Evolutionary conservation across 2,797 vertebrate genomes (phyloP), one percentile per base, ranked within the genome.

Genomic region (Silurus aristotelis): DNA sequence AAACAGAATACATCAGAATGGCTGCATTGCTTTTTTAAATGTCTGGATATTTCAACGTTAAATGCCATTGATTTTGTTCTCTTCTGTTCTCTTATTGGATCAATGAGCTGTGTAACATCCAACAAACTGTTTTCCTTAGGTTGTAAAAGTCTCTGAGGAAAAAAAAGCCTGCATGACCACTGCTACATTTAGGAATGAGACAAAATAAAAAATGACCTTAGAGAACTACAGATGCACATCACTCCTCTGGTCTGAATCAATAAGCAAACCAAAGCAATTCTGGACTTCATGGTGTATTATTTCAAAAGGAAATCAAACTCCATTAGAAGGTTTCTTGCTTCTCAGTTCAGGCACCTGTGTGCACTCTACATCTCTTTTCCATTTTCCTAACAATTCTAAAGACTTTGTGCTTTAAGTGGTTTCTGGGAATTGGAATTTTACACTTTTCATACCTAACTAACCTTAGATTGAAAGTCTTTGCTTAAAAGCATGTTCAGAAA

Each of bases 331-430:
- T 91, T 91, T 52, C 48, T 52, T 38, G 92, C 91, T 90, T 92
- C 92, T 92, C 89, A 88, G 89, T 94, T 93, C 93, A 90, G 89
- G 92, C 92, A 93, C 92, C 92, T 93, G 91, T 90, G 91, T 91
- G 91, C 92, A 87, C 91, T 87, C 89, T 90, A 91, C 90, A 92
- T 90, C 92, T 92, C 92, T 87, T 90, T 93, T 93, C 91, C 88
- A 92, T 94, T 94, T 77, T 92, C 92, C 92, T 89, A 88, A 89
- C 90, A 89, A 89, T 89, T 91, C 91, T 92, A 85, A 90, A 89
- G 91, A 92, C 91, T 92, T 91, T 89, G 87, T 89, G 91, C 83
- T 38, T 38, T 60, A 80, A 88, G 89, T 92, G 91, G 93, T 63
- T 64, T 38, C 38, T 8, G 38, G 58, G 58, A 79, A 31, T 46